Conservation (phyloP, 2,888 invertebrate genomes). For the Leptinotarsa haldemani region DNA sequence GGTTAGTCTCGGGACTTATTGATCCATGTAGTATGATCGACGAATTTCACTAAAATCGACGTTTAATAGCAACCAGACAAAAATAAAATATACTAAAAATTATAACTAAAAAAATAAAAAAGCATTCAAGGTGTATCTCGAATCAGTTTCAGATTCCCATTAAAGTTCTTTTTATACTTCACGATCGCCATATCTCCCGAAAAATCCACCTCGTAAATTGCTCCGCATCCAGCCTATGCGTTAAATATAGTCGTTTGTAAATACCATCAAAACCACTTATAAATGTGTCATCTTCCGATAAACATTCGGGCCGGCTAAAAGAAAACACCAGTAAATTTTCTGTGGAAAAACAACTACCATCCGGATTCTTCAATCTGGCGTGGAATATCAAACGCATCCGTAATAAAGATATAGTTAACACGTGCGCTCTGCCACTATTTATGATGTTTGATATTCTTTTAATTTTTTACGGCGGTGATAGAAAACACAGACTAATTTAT, state of each 20-base stretch:
- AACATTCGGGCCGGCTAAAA: constrained; percentile 54
- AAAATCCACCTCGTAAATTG: neutral
- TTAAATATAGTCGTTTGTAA: constrained; percentile 44
- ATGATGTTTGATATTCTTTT: constrained; percentile 46
- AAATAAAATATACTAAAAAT: too few species aligned
- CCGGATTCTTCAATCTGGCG: constrained; percentile 52
- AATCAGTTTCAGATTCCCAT: too few species aligned
- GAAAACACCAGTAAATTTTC: constrained; percentile 57
- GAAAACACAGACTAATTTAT: constrained; percentile 29
- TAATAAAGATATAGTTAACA: constrained; percentile 60
- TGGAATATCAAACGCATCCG: constrained; percentile 56
- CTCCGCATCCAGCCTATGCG: constrained; percentile 21
- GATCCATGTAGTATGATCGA: too few species aligned
- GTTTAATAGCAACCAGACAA: too few species aligned
- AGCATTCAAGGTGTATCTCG: too few species aligned
- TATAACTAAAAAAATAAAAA: too few species aligned
- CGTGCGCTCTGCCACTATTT: constrained; percentile 49
- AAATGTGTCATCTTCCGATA: constrained; percentile 57
- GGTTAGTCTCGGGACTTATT: too few species aligned
- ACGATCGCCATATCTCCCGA: neutral
- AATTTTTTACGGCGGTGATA: constrained; percentile 37
- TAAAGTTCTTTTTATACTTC: neutral
- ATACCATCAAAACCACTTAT: constrained; percentile 52
- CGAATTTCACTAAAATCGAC: too few species aligned
- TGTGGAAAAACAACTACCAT: constrained; percentile 51